Evolutionary conservation across 1,140 invertebrate genomes (phyloP).

Genomic region (Mactra quadrangularis): DNA sequence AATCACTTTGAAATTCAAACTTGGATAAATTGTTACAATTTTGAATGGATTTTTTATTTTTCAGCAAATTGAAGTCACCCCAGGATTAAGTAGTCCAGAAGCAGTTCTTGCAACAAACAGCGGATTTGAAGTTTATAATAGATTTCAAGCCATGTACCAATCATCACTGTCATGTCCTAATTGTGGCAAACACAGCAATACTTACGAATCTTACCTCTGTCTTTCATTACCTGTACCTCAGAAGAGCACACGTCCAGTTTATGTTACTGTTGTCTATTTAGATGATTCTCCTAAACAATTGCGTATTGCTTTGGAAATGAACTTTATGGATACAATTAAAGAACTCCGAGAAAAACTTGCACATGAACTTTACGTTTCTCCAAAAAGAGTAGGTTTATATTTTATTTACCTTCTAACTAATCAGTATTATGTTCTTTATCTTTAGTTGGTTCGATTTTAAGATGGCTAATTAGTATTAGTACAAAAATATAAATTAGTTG

Average conservation of each 20-base stretch:
- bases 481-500: too few species aligned
- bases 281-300: conserved; percentile 88
- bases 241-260: conserved; percentile 84
- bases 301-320: conserved; percentile 76
- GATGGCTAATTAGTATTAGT: too few species aligned
- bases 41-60: conserved; percentile 30
- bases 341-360: conserved; percentile 77
- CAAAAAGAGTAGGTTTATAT: conserved; percentile 35
- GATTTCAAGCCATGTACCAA: conserved; percentile 91
- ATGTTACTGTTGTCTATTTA: conserved; percentile 93
- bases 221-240: conserved; percentile 97
- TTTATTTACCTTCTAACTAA: too few species aligned
- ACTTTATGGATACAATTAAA: conserved; percentile 73
- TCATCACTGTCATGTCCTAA: conserved; percentile 97
- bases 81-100: conserved; percentile 84
- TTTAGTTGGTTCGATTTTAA: too few species aligned
- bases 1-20: too few species aligned
- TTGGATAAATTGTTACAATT: too few species aligned
- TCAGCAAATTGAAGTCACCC: conserved; percentile 48
- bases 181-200: conserved; percentile 96
- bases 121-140: conserved; percentile 96
- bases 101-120: conserved; percentile 97
- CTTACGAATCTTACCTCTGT: conserved; percentile 98
- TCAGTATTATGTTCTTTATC: too few species aligned
- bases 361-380: conserved; percentile 70